These are phyloP conservation scores for Urocyon cinereoargenteus DNA, from an alignment of 2,797 vertebrate genomes.

Conservation along the genomic window DNA sequence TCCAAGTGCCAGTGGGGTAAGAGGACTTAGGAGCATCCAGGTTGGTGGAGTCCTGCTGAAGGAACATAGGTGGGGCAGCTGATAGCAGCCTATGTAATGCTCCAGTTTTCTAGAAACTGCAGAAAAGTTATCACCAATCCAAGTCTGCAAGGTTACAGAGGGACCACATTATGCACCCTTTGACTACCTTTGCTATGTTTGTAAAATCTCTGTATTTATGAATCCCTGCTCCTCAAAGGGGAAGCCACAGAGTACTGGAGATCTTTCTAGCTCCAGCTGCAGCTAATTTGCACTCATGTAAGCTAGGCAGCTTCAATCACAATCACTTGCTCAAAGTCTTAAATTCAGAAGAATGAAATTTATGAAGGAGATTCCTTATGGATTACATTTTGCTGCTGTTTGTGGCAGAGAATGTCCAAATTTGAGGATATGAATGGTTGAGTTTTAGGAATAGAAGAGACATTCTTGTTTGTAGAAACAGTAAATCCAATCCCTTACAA, in stretches of 20 bases:
- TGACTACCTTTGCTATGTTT: not conserved
- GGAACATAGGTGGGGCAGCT: not conserved
- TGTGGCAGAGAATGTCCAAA: not conserved
- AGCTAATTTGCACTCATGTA: not conserved
- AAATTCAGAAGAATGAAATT: not conserved
- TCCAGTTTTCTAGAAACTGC: not conserved
- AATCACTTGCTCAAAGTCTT: not conserved
- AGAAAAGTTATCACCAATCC: not conserved
- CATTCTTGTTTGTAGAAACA: not conserved
- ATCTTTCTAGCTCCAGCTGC: not conserved
- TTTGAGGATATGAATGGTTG: not conserved
- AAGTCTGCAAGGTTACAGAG: not conserved
- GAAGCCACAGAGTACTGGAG: not conserved
- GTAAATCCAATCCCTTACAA: not conserved
- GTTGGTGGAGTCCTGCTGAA: not conserved
- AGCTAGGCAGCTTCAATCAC: not conserved
- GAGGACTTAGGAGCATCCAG: not conserved
- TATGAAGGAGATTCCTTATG: not conserved
- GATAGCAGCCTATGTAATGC: not conserved
- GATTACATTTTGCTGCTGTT: not conserved
- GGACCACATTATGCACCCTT: not conserved
- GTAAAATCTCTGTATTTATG: not conserved
- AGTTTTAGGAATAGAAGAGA: not conserved
- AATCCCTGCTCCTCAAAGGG: not conserved
- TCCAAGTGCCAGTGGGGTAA: rapidly evolving